These are phyloP conservation scores for Sphaeramia orbicularis DNA, from an alignment of 2,797 vertebrate genomes.

Conservation along the genomic window DNA sequence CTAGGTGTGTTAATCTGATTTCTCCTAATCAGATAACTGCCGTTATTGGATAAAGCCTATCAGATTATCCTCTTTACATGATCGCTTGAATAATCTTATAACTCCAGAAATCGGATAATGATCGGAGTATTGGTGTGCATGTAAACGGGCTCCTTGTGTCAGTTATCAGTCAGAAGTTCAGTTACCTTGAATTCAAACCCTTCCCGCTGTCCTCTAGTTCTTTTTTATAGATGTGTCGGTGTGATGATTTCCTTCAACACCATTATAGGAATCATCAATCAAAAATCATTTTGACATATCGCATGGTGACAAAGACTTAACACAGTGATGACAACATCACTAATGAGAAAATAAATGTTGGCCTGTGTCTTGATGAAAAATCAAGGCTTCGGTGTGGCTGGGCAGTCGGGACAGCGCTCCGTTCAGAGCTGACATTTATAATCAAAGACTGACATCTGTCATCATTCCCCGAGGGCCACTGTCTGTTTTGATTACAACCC, in stretches of 20 bases:
- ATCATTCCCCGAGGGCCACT: slow-evolving; percentile 75
- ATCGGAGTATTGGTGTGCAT: too few species aligned
- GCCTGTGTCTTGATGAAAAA: slow-evolving; percentile 63
- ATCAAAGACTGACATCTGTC: slow-evolving; percentile 85
- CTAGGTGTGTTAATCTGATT: too few species aligned
- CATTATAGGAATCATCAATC: slow-evolving; percentile 63
- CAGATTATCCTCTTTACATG: too few species aligned
- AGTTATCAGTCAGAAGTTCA: slow-evolving; percentile 4
- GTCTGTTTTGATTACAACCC: slow-evolving; percentile 81
- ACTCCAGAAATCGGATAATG: too few species aligned
- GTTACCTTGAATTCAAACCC: slow-evolving; percentile 38
- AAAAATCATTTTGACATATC: slow-evolving; percentile 61
- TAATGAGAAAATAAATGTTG: slow-evolving; percentile 77
- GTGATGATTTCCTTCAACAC: slow-evolving; percentile 44
- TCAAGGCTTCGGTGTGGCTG: slow-evolving; percentile 46
- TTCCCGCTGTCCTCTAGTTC: slow-evolving; percentile 11
- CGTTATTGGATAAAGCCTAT: too few species aligned
- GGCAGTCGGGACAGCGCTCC: slow-evolving; percentile 55
- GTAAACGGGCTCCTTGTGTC: too few species aligned
- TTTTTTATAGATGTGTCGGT: slow-evolving; percentile 15
- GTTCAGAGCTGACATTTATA: slow-evolving; percentile 78
- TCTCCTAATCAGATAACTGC: too few species aligned
- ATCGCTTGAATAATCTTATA: too few species aligned
- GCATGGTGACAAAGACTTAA: slow-evolving; percentile 49
- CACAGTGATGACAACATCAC: slow-evolving; percentile 57